Evolutionary conservation across 2,888 invertebrate genomes (phyloP).

Genomic region (Ptychoptera contaminata): DNA sequence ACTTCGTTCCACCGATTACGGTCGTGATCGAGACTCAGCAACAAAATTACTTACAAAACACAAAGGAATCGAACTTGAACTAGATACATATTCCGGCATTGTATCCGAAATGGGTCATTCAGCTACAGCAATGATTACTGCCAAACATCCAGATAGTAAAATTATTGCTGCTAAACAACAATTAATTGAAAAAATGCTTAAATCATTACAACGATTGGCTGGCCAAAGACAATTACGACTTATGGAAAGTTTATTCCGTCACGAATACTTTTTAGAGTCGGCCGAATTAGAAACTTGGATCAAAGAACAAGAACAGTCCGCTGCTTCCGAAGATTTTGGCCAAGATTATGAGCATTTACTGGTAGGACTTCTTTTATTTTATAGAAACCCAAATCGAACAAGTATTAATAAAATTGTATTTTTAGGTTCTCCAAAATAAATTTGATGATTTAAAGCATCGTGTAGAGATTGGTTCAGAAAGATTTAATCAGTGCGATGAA

Average conservation of each 20-base stretch:
- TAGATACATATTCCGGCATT: slow-evolving; percentile 82
- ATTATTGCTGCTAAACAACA: slow-evolving; percentile 63
- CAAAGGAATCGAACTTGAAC: slow-evolving; percentile 80
- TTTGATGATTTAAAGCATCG: slow-evolving; percentile 86
- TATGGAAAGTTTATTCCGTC: slow-evolving; percentile 80
- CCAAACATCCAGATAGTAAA: slow-evolving; percentile 70
- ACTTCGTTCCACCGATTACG: slow-evolving; percentile 68
- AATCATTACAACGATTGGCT: slow-evolving; percentile 64
- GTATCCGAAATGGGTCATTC: slow-evolving; percentile 85
- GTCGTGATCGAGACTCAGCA: slow-evolving; percentile 78
- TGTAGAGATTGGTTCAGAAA: slow-evolving; percentile 76
- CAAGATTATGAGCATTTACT: slow-evolving; percentile 84
- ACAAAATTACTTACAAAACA: slow-evolving; percentile 89
- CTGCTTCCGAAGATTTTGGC: slow-evolving; percentile 85
- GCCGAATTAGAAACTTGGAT: slow-evolving; percentile 87
- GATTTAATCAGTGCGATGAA: slow-evolving; percentile 81
- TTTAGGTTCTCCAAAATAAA: slow-evolving; percentile 66
- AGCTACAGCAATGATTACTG: slow-evolving; percentile 63
- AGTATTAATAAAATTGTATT: slow-evolving; percentile 9
- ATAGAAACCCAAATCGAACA: no score
- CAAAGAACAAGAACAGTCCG: slow-evolving; percentile 73
- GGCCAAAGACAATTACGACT: slow-evolving; percentile 66
- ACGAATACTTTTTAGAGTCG: slow-evolving; percentile 82
- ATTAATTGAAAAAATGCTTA: slow-evolving; percentile 59
- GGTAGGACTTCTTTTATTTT: no score